Conservation (phyloP, 2,888 invertebrate genomes). For the Rutpela maculata region DNA sequence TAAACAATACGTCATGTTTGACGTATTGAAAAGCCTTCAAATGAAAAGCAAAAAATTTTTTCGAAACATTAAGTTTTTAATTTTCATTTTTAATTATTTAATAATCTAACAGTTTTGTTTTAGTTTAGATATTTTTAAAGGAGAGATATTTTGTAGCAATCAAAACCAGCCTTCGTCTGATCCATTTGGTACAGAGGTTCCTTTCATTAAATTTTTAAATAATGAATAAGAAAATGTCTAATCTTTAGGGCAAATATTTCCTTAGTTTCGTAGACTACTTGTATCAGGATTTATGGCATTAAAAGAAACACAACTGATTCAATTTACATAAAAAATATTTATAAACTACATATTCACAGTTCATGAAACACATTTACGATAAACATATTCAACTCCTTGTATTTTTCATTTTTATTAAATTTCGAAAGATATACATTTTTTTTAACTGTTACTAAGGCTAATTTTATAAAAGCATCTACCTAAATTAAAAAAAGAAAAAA, state of each 20-base stretch:
- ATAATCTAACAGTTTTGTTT: no score
- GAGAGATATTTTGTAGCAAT: no score
- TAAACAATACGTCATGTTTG: no score
- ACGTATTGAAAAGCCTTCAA: no score
- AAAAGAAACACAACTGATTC: slow-evolving; percentile 3
- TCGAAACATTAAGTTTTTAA: no score
- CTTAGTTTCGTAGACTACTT: background rate
- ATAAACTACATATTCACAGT: slow-evolving; percentile 12
- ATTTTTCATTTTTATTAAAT: slow-evolving; percentile 18
- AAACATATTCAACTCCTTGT: slow-evolving; percentile 27
- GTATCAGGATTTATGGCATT: slow-evolving; percentile 16
- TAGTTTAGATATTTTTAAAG: no score
- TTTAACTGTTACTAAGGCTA: slow-evolving; percentile 24
- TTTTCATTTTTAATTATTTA: no score
- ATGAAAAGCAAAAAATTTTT: no score
- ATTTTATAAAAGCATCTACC: slow-evolving; percentile 23
- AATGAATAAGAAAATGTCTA: no score
- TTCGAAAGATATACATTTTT: slow-evolving; percentile 1
- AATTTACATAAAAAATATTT: slow-evolving; percentile 17
- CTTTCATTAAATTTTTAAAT: no score
- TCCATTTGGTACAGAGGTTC: no score
- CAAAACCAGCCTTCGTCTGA: no score
- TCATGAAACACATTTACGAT: slow-evolving; percentile 9
- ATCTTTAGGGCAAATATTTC: background rate
- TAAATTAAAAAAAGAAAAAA: slow-evolving; percentile 26